A percentile compares a stretch with the other conserved stretches of the same genome.
Conservation (phyloP, 2,888 invertebrate genomes). For the Drosophila peninsularis region DNA sequence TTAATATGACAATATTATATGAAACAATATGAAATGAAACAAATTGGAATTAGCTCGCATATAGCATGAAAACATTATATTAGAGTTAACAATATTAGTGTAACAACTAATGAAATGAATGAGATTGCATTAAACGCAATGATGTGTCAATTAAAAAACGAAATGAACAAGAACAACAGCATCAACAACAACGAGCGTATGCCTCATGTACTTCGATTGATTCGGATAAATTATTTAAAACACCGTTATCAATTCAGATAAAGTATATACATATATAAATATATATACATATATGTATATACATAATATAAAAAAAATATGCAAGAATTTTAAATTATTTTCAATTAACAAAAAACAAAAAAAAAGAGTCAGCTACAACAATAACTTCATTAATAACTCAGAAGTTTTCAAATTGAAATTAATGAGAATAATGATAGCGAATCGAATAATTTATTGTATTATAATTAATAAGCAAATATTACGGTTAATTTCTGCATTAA, state of each 20-base stretch:
- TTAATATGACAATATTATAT: no score
- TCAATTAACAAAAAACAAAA: neutral
- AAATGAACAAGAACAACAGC: neutral
- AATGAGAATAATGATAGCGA: slow-evolving; percentile 18
- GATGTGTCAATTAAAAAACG: slow-evolving; percentile 11
- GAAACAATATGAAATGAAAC: neutral
- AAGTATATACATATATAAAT: neutral
- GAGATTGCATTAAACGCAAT: slow-evolving; percentile 1
- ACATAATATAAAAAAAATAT: no score
- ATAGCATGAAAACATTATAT: no score
- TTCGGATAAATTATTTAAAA: slow-evolving; percentile 14
- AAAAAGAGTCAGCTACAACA: neutral
- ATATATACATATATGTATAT: no score
- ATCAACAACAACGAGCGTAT: neutral
- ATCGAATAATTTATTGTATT: slow-evolving; percentile 10
- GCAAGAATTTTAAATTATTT: slow-evolving; percentile 2
- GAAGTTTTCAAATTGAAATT: slow-evolving; percentile 20
- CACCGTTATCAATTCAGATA: neutral
- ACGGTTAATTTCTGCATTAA: slow-evolving; percentile 3
- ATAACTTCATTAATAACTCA: slow-evolving; percentile 2
- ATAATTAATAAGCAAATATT: slow-evolving; percentile 15
- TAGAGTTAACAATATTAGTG: no score
- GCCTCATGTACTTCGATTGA: slow-evolving; percentile 9
- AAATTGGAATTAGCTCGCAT: neutral
- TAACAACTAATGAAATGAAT: no score